Evolutionary conservation across 2,888 invertebrate genomes (phyloP), one percentile per base, ranked within the genome.

Genomic region (Metallyticus violacea): DNA sequence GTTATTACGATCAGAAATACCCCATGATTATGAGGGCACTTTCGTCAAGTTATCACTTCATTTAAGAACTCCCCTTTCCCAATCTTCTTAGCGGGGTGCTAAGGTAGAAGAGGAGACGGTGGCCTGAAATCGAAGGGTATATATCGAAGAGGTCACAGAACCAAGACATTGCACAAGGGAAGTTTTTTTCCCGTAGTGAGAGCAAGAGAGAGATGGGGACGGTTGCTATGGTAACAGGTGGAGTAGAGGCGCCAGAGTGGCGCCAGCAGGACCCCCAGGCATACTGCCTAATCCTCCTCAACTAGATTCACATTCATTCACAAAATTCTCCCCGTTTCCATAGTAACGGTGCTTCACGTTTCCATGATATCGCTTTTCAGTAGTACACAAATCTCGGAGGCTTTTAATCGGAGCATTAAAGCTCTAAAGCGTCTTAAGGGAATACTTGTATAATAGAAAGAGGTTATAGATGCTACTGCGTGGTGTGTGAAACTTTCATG

Each of bases 211-310:
- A 29, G 77, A 83, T 62, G 40, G 40, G 40, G 77, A 15, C 83
- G 77, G 83, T 83, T 83, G 83, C 77, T 77, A 83, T 83, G 83
- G 77, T 27, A n/a, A 83, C 83, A 77, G 81, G 76, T 26, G 27
- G 22, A 76, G 82, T 25, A 82, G 82, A 76, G 82, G 82, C 82
- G 77, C 83, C 83, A 77, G 22, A 28, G n/a, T 83, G 83, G 83
- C 83, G 83, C 83, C 83, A 83, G 83, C 26, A 27, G 62, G 9
- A 76, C 40, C 40, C 40, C 40, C 2, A 9, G 40, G 40, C 40
- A 62, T 22, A 62, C 40, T 62, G 40, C 40, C 40, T 62, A 62
- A 62, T 62, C 40, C 40, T 62, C 40, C 40, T 62, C 40, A n/a
- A n/a, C n/a, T n/a, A n/a, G n/a, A n/a, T n/a, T n/a, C 40, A 15